Percentiles rank a stretch among this genome's conserved stretches.
phyloP scores from a whole-genome alignment of 2,888 invertebrate species.

The Tridacna gigas region DNA sequence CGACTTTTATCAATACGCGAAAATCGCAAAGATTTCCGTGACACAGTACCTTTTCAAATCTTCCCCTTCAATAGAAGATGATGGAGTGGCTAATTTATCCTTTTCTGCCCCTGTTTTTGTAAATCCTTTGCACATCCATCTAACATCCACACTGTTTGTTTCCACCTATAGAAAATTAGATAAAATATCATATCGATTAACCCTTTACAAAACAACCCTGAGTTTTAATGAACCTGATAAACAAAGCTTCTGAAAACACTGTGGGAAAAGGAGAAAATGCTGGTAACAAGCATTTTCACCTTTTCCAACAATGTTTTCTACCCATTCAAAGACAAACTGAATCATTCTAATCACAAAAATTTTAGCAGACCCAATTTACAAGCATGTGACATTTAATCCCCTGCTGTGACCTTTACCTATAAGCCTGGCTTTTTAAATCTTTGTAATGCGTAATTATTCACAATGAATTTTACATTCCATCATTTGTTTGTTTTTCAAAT shows the following conservation, averaged over 20 bases:
- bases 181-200: not conserved
- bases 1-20: too few relatives aligned
- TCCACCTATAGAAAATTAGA: constrained; percentile 87
- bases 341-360: too few relatives aligned
- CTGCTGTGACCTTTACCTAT: too few relatives aligned
- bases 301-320: too few relatives aligned
- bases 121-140: constrained; percentile 91
- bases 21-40: too few relatives aligned
- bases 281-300: not conserved
- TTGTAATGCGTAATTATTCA: too few relatives aligned
- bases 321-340: too few relatives aligned
- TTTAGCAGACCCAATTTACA: too few relatives aligned
- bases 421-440: too few relatives aligned
- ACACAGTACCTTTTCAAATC: constrained; percentile 89
- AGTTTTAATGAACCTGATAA: not conserved
- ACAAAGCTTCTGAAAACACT: not conserved
- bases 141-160: constrained; percentile 92
- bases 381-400: too few relatives aligned
- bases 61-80: constrained; percentile 88
- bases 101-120: constrained; percentile 67
- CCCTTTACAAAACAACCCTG: not conserved
- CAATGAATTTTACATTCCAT: too few relatives aligned
- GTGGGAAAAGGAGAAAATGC: not conserved
- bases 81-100: constrained; percentile 71
- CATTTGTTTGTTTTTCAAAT: too few relatives aligned